Evolutionary conservation across 2,797 vertebrate genomes (phyloP), one percentile per base, ranked within the genome.

Genomic region (Enteromius unitaeniatus): DNA sequence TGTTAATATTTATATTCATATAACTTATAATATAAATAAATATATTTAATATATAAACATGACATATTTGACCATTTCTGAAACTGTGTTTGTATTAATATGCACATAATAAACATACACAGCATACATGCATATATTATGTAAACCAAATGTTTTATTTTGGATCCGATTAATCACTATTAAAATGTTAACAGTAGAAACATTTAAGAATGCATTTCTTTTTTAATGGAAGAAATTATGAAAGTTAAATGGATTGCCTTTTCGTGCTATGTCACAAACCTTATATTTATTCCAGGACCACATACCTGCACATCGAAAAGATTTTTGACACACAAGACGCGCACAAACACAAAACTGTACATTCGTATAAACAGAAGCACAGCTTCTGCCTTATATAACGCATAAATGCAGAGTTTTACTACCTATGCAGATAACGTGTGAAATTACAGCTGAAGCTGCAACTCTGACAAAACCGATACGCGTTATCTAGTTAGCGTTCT

Each of bases 391-490:
- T 81, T 69, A 87, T 86, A 69, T 49, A 72, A 72, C 6, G 11
- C 73, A 82, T 82, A 86, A 67, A 84, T 51, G 76, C 69, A 79
- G 58, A 26, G 45, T 79, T 86, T 80, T 55, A 73, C 78, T 68
- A 58, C 26, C 70, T 75, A 76, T 81, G 79, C 62, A 85, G 76
- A 88, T 82, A 83, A 88, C 60, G 7, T 11, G 19, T 10, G 26
- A 3, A n/a, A 15, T 3, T 23, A 51, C 51, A n/a, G 17, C 40
- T 53, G 31, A 77, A 68, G 28, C n/a, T 17, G 23, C 62, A 23
- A 69, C 78, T 21, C 40, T 10, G 2, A 60, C 68, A 78, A 67
- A 82, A 76, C 60, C 26, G 58, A 82, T 86, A 79, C 15, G 9
- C 21, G 26, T 82, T 79, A 86, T 86, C 85, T 83, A 64, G 17